phyloP scores from a whole-genome alignment of 2,113 vertebrate species.

The Pangasianodon hypophthalmus region DNA sequence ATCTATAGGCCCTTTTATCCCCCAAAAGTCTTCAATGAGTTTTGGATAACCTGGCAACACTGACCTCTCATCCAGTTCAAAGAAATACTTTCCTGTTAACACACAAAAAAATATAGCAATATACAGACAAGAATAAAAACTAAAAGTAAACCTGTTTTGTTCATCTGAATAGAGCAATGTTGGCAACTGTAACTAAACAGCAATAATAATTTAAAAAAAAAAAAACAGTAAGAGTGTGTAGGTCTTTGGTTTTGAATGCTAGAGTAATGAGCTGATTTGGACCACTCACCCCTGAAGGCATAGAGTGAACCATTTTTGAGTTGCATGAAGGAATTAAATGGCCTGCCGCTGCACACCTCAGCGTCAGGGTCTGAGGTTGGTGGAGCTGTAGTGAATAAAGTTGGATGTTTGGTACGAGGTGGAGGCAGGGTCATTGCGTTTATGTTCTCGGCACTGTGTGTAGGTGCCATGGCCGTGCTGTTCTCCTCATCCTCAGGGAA shows the following conservation, averaged over 20 bases:
- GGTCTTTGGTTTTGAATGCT: neutral
- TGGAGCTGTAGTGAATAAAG: neutral
- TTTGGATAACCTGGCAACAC: conserved; percentile 88
- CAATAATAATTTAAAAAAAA: neutral
- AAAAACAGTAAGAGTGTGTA: neutral
- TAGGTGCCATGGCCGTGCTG: conserved; percentile 16
- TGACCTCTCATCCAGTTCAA: conserved; percentile 81
- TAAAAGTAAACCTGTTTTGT: neutral
- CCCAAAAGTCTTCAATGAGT: conserved; percentile 89
- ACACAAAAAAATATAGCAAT: conserved; percentile 19
- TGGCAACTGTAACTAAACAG: neutral
- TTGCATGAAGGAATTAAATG: conserved; percentile 88
- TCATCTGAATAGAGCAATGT: neutral
- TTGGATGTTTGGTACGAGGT: neutral
- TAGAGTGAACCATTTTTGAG: conserved; percentile 92
- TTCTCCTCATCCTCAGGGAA: conserved; percentile 83
- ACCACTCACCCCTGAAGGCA: conserved; percentile 86
- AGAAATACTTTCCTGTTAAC: conserved; percentile 83
- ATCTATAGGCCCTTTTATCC: conserved; percentile 88
- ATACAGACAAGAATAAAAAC: neutral
- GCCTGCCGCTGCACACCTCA: conserved; percentile 79
- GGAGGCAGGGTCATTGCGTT: neutral
- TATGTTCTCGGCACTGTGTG: neutral
- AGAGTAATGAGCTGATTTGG: neutral
- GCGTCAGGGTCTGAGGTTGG: conserved; percentile 62